These are phyloP conservation scores for Knipowitschia caucasica DNA, from an alignment of 2,797 vertebrate genomes.

Conservation along the genomic window DNA sequence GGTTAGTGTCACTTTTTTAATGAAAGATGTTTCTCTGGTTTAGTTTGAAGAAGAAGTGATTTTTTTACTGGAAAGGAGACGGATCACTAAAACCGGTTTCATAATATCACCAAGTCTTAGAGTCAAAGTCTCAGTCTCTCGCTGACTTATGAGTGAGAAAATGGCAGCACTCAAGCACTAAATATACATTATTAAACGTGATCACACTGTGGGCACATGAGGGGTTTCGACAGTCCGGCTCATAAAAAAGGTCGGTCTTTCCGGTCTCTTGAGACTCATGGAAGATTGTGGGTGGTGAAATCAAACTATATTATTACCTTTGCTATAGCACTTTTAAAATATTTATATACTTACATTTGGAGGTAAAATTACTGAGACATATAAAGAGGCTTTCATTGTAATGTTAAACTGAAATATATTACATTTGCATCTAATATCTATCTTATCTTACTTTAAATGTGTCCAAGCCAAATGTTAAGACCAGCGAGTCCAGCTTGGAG, in stretches of 20 bases:
- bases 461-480: no score
- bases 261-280: neutral
- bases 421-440: no score
- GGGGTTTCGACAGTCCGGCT: neutral
- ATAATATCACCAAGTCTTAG: neutral
- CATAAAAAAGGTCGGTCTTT: neutral
- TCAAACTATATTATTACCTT: neutral
- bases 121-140: neutral
- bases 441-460: no score
- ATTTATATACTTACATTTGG: neutral
- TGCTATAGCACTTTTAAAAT: neutral
- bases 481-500: no score
- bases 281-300: neutral
- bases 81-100: neutral
- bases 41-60: neutral
- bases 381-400: no score
- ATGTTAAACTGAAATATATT: no score
- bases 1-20: no score
- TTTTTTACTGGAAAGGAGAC: neutral
- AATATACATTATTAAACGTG: constrained; percentile 10
- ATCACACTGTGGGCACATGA: neutral
- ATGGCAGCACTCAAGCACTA: constrained; percentile 3
- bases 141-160: neutral
- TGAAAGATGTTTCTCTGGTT: neutral
- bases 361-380: neutral